These are phyloP conservation scores for Tarsius wallacei DNA, from an alignment of 2,797 vertebrate genomes.

Conservation along the genomic window DNA sequence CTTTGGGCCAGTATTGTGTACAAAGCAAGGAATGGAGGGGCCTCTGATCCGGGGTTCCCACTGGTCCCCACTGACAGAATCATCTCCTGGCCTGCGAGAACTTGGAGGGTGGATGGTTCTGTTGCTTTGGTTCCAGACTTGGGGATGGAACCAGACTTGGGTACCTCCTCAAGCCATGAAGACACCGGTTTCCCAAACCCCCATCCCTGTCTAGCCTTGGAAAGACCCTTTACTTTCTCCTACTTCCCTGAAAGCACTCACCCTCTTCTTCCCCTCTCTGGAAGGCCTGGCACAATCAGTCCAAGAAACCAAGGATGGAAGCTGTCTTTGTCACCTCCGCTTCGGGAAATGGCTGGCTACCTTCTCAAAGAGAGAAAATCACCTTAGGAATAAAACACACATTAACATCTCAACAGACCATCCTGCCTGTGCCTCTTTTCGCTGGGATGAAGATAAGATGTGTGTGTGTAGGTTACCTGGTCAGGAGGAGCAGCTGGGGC, in stretches of 20 bases:
- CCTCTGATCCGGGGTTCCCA: background rate
- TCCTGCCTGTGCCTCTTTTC: background rate
- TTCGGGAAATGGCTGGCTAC: background rate
- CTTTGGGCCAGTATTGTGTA: background rate
- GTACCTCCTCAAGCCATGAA: no score
- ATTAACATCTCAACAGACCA: background rate
- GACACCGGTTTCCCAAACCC: background rate
- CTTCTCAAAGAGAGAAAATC: conserved; percentile 13
- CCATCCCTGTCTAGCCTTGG: background rate
- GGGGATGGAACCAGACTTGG: background rate
- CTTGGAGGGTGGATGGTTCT: background rate
- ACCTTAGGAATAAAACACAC: background rate
- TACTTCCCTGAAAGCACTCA: background rate
- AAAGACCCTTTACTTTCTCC: no score
- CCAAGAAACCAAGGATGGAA: background rate
- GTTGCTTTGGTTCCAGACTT: background rate
- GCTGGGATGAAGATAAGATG: background rate
- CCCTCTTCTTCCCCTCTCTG: no score
- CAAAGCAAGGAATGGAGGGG: background rate
- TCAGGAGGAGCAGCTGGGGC: background rate
- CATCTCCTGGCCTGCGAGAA: fast-evolving
- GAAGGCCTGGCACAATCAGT: background rate
- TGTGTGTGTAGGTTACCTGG: background rate
- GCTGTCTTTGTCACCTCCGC: background rate
- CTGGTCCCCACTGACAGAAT: background rate